These are phyloP conservation scores for Bradysia coprophila DNA, from an alignment of 1,140 invertebrate genomes.

Conservation along the genomic window DNA sequence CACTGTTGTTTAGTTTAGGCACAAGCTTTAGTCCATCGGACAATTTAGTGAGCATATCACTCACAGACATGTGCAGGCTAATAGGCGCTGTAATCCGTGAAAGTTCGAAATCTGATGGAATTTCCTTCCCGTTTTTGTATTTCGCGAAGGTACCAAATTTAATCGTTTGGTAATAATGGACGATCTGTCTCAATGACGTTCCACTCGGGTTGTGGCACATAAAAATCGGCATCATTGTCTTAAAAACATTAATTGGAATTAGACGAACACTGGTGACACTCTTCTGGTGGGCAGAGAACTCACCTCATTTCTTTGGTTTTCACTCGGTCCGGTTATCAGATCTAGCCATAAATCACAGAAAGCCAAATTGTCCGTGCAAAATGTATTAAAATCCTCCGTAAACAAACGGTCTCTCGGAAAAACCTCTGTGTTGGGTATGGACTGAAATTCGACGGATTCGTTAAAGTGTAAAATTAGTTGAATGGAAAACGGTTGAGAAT, in stretches of 20 bases:
- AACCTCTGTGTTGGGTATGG: constrained; percentile 33
- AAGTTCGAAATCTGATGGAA: constrained; percentile 39
- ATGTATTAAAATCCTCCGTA: constrained; percentile 24
- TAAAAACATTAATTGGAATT: background rate
- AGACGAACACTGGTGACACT: background rate
- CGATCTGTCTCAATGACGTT: constrained; percentile 52
- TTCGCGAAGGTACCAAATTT: constrained; percentile 25
- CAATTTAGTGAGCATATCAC: constrained; percentile 36
- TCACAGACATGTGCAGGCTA: constrained; percentile 38
- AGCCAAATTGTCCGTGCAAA: constrained; percentile 25
- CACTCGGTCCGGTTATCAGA: constrained; percentile 11
- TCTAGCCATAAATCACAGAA: constrained; percentile 34
- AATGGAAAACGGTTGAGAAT: background rate
- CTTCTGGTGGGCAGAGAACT: background rate
- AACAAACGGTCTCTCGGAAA: constrained; percentile 27
- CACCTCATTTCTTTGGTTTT: background rate
- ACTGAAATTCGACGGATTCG: constrained; percentile 7
- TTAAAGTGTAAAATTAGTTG: background rate
- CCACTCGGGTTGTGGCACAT: constrained; percentile 59
- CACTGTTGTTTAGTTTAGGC: constrained; percentile 22
- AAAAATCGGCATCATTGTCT: constrained; percentile 36
- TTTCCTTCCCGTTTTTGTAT: constrained; percentile 30
- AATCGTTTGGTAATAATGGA: constrained; percentile 44
- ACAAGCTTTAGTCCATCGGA: constrained; percentile 25
- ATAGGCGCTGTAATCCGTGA: constrained; percentile 37